Base-by-base conservation (phyloP, 1,140 invertebrate genomes). In the Diuraphis noxia region DNA sequence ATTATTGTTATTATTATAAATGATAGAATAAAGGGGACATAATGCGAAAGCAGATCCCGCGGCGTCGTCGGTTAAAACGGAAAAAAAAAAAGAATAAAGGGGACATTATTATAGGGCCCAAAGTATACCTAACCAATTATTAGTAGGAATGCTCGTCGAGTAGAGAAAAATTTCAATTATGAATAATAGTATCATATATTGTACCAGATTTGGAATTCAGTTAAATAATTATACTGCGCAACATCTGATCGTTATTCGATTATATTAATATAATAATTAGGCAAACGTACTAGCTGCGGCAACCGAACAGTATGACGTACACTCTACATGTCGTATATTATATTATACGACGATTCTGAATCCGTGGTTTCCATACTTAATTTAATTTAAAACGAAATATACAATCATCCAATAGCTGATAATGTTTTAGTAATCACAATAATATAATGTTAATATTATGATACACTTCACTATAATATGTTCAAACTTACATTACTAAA, bases 401-500 rank as follows among this genome's bases (percentile, higher is more conserved):
- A 72, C 30, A 17, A 72, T 72, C 6, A n/a, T n/a, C 13, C 10
- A 72, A 72, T 72, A 72, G 30, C 30, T 72, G 56, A 72, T 72
- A 72, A 72, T 72, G 10, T 72, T 72, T n/a, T 72, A n/a, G 56
- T 17, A 63, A n/a, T 72, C 23, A 49, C 7, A 72, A 72, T 63
- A 63, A 13, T n/a, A 63, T 25, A 63, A 63, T 63, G 56, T 63
- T n/a, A 63, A 63, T 72, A 72, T n/a, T 72, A n/a, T n/a, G 34
- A 72, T 17, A 17, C 56, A n/a, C n/a, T n/a, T n/a, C 21, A 72
- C 30, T 13, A 72, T 30, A n/a, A n/a, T 46, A 46, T 49, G 56
- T 79, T 38, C 34, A 79, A 79, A 79, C 38, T 79, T 72, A 72
- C 56, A 72, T n/a, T n/a, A 72, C 56, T 72, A 72, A 72, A 72